Evolutionary conservation across 2,113 vertebrate genomes (phyloP), one percentile per base, ranked within the genome.

Genomic region (Gambusia affinis): DNA sequence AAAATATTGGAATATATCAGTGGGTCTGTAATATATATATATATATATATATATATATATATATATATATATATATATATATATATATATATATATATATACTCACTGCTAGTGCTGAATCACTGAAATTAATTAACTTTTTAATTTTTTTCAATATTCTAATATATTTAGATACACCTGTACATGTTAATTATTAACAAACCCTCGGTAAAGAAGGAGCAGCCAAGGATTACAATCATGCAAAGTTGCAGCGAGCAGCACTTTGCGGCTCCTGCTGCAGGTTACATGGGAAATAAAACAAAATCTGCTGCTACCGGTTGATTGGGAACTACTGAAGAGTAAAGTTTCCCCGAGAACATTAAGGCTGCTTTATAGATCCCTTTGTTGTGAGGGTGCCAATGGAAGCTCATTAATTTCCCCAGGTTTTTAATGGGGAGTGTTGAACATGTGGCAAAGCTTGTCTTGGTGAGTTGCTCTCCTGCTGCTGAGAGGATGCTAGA

Each of bases 321-420:
- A 91, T 91, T 92, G 90, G 87, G 90, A 93, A 92, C 92, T 91
- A 92, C 89, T 90, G 91, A 90, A 91, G 89, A 93, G 91, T 92
- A 92, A 92, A 92, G 88, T 91, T 92, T 92, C 88, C 88, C 88
- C 14, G 81, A 89, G 90, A 94, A 94, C 91, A 93, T 91, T 91
- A 90, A 85, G 85, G 85, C 87, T 86, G 88, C 89, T 93, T 94
- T 93, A 93, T 92, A 89, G 92, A 91, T 93, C 88, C 90, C 89
- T 93, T 93, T 94, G 92, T 94, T 93, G 91, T 90, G 89, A 82
- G 80, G 86, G 87, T 90, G 90, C 92, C 90, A 89, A 91, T 92
- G 92, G 93, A 94, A 93, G 87, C 92, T 92, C 91, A 92, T 94
- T 94, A 93, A 93, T 94, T 95, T 93, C 87, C 87, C 87, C 84